Conservation (phyloP, 2,888 invertebrate genomes). For the Rhodophaea formosa region DNA sequence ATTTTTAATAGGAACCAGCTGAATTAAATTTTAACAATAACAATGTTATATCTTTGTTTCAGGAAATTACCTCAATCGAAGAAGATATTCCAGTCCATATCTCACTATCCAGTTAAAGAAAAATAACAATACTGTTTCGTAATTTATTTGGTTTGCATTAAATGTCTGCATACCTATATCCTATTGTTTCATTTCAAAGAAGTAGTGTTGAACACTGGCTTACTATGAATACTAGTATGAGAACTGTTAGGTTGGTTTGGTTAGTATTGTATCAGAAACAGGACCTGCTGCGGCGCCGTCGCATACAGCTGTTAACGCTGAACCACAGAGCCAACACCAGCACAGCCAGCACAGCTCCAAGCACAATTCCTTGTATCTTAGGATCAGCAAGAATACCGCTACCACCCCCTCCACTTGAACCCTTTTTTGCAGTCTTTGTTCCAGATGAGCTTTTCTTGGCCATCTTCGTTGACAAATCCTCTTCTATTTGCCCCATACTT, state of each 20-base stretch:
- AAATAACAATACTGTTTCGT: not conserved
- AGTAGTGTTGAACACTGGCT: not conserved
- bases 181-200: not conserved
- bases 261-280: not conserved
- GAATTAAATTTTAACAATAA: not conserved
- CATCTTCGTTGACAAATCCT: constrained; percentile 37
- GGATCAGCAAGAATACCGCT: constrained; percentile 37
- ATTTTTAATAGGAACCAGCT: no score
- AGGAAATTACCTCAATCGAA: not conserved
- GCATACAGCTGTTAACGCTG: constrained; percentile 45
- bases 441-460: constrained; percentile 39
- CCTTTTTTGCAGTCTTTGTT: constrained; percentile 29
- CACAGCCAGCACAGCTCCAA: constrained; percentile 45
- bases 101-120: not conserved
- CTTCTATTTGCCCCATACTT: constrained; percentile 44
- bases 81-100: not conserved
- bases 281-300: constrained; percentile 34
- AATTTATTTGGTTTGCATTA: not conserved
- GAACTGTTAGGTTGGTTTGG: not conserved
- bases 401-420: constrained; percentile 20
- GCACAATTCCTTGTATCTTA: constrained; percentile 45
- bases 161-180: not conserved
- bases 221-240: no score
- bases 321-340: constrained; percentile 50
- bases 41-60: not conserved